Percentiles rank a stretch among this genome's conserved stretches.
These are phyloP conservation scores for Beaufortia kweichowensis DNA, from an alignment of 2,113 vertebrate genomes.

Conservation along the genomic window DNA sequence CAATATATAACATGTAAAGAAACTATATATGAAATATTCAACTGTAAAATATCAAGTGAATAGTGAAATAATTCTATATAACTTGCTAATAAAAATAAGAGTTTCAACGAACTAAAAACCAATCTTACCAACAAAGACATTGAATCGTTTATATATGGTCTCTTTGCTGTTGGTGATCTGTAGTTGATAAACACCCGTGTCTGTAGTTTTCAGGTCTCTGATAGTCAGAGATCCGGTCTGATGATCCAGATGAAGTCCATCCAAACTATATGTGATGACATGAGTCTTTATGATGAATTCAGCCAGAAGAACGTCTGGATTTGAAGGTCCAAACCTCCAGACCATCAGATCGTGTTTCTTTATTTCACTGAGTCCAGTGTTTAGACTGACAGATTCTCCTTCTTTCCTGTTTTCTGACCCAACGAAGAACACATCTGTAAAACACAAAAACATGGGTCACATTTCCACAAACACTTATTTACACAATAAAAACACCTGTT, in stretches of 20 bases:
- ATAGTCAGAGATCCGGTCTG: not conserved
- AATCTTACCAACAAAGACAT: not conserved
- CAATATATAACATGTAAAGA: too few species aligned
- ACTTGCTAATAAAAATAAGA: too few species aligned
- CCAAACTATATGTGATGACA: not conserved
- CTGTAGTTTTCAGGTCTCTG: not conserved
- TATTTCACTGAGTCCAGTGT: not conserved
- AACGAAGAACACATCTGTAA: constrained; percentile 11
- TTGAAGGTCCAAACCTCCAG: not conserved
- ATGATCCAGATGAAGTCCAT: not conserved
- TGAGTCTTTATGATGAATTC: not conserved
- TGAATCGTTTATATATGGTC: not conserved
- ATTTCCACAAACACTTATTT: too few species aligned
- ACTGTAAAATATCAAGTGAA: too few species aligned
- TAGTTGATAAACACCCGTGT: constrained; percentile 12
- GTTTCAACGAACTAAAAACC: too few species aligned
- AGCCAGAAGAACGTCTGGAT: not conserved
- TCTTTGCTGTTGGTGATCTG: constrained; percentile 26
- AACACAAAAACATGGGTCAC: not conserved
- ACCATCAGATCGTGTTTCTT: not conserved
- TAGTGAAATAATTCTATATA: too few species aligned
- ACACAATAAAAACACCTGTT: too few species aligned
- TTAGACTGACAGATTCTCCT: constrained; percentile 1
- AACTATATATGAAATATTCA: too few species aligned
- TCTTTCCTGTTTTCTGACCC: not conserved